These are phyloP conservation scores for Cryptotermes secundus DNA, from an alignment of 1,140 invertebrate species.

Conservation along the genomic window DNA sequence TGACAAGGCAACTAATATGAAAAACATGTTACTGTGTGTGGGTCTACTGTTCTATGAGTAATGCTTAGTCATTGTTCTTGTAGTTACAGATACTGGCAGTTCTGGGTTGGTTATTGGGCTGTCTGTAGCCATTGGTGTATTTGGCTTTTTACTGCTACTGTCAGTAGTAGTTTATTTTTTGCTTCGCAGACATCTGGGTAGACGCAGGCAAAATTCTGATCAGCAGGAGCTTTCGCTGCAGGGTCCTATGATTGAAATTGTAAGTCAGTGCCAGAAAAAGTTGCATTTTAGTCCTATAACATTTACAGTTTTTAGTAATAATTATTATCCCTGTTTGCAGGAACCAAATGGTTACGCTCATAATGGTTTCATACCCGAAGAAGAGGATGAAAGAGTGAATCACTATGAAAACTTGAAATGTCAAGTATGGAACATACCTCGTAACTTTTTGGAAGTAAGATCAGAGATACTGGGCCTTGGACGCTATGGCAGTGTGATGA, in stretches of 20 bases:
- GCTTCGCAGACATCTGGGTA: conserved; percentile 54
- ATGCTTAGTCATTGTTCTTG: background rate
- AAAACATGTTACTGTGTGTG: too few species aligned
- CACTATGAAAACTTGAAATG: conserved; percentile 73
- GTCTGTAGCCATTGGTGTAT: conserved; percentile 60
- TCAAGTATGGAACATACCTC: conserved; percentile 70
- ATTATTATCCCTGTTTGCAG: conserved; percentile 47
- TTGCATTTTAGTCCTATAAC: background rate
- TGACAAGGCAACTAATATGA: too few species aligned
- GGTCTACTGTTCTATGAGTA: background rate
- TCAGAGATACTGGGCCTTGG: conserved; percentile 68
- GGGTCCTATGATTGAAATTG: conserved; percentile 63
- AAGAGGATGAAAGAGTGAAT: conserved; percentile 66
- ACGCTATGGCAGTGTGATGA: conserved; percentile 71
- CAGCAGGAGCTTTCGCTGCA: conserved; percentile 66
- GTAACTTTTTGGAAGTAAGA: conserved; percentile 66
- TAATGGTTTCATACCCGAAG: conserved; percentile 65
- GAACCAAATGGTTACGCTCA: conserved; percentile 50
- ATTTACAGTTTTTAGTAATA: background rate
- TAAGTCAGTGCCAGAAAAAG: conserved; percentile 14
- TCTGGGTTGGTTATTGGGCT: conserved; percentile 51
- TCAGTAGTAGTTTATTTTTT: conserved; percentile 62
- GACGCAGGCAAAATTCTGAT: conserved; percentile 54
- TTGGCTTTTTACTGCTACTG: conserved; percentile 57
- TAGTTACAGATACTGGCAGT: conserved; percentile 27